Base-by-base conservation (phyloP, 2,888 invertebrate genomes). In the Erebia palarica region DNA sequence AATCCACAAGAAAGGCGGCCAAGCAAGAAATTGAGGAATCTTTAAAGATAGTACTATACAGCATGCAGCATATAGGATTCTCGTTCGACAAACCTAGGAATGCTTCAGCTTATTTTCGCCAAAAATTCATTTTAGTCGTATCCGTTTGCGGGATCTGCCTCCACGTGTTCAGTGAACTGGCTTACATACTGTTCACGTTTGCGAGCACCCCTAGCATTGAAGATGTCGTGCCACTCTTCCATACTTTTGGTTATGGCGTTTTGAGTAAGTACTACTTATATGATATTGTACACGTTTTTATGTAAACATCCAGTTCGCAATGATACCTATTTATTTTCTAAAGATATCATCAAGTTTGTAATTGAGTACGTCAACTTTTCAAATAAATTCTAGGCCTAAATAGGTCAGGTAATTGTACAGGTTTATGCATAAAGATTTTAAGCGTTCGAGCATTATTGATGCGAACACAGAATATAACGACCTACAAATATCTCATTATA, bases 201-300 rank as follows among this genome's bases (percentile, higher is more conserved):
- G 81, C 85, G 51, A 86, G 87, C 81, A 88, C 91, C 74, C 91
- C 92, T 77, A 84, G 85, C 79, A 86, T 93, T 60, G 92, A 93
- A 81, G 87, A 91, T 75, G 89, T 92, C 74, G 91, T 93, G 73
- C 92, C 91, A 77, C 86, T 91, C 81, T 88, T 92, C 73, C 92
- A 92, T 78, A 90, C 89, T 75, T 89, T 91, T 79, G 92, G 92
- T 73, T 93, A 92, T 80, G 92, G 91, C 70, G 82, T 85, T 79
- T 84, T 92, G 80, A 89, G 92, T 92, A 82, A 89, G 91, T 63
- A 72, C 70, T 61, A 47, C 16, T 10, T 57, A 18, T 10, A 18
- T 11, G 1, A 55, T 55, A 27, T 57, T 27, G 27, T 27, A 27
- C 27, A 27, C 27, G 27, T 27, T 27, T 27, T 3, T 27, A 27